Evolutionary conservation across 2,113 vertebrate genomes (phyloP), one percentile per base, ranked within the genome.

Genomic region (Heteronetta atricapilla): DNA sequence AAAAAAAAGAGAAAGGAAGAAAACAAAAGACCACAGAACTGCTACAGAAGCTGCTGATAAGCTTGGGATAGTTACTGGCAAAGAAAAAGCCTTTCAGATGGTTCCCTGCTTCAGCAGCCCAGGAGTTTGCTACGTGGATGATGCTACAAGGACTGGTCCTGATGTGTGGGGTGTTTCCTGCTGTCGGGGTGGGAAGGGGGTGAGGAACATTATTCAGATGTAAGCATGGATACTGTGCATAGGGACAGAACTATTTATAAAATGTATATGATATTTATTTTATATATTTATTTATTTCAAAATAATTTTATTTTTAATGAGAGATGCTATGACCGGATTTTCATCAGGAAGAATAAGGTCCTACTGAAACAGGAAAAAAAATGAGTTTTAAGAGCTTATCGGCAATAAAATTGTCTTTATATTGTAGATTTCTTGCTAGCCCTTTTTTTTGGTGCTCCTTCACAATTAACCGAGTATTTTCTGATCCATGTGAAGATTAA

Each of bases 231-330:
- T 98, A 98, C 98, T 99, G 98, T 99, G 98, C 98, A 98, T 98
- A 99, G 98, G 98, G 98, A 98, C 98, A 98, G 98, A 98, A 98
- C 98, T 99, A 99, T 99, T 99, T 99, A 99, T 99, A 97, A 99
- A 98, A 99, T 99, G 98, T 99, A 99, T 98, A 98, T 99, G 98
- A 98, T 99, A 99, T 99, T 99, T 99, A 99, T 99, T 99, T 99
- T 98, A 98, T 98, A 98, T 98, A 98, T 98, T 99, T 99, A 99
- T 99, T 99, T 99, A 99, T 99, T 99, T 99, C 98, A 97, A 97
- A 98, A 98, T 97, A 98, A 98, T 97, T 98, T 98, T 98, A 98
- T 98, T 98, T 98, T 98, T 98, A 98, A 98, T 98, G 98, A 98
- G 96, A 98, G 97, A 98, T 98, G 97, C 96, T 98, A 98, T 98